Evolutionary conservation across 2,113 vertebrate species (phyloP).

Genomic region (Cinclus mexicanus): DNA sequence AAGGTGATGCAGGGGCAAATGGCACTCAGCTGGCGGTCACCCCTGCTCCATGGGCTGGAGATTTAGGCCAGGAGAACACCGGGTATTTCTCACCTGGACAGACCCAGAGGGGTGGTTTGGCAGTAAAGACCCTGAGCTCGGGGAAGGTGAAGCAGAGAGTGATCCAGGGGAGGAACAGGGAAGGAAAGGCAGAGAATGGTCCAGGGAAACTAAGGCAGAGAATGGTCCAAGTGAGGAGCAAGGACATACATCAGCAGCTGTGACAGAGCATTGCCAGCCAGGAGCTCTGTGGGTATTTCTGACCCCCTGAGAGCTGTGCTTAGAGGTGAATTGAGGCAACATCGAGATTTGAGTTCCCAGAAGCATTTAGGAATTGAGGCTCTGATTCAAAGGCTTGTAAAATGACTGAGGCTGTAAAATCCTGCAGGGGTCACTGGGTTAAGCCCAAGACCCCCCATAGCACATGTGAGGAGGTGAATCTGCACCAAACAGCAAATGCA

Average conservation of each 20-base stretch:
- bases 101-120: not conserved
- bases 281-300: not conserved
- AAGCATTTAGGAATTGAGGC: not conserved
- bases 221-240: not conserved
- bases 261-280: not conserved
- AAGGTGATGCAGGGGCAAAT: not conserved
- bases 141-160: not conserved
- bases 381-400: not conserved
- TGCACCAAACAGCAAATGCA: not conserved
- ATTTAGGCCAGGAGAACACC: not conserved
- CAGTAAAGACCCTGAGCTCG: fast-evolving
- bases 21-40: not conserved
- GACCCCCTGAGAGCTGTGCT: not conserved
- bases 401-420: not conserved
- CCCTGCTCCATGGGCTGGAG: not conserved
- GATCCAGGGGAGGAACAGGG: not conserved
- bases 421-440: not conserved
- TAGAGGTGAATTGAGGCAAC: not conserved
- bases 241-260: not conserved
- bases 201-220: not conserved
- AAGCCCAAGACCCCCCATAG: not conserved
- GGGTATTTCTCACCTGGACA: not conserved
- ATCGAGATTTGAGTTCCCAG: not conserved
- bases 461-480: not conserved
- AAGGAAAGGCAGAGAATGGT: no score